These are phyloP conservation scores for Andrena minutula DNA, from an alignment of 2,888 invertebrate species.

Conservation along the genomic window DNA sequence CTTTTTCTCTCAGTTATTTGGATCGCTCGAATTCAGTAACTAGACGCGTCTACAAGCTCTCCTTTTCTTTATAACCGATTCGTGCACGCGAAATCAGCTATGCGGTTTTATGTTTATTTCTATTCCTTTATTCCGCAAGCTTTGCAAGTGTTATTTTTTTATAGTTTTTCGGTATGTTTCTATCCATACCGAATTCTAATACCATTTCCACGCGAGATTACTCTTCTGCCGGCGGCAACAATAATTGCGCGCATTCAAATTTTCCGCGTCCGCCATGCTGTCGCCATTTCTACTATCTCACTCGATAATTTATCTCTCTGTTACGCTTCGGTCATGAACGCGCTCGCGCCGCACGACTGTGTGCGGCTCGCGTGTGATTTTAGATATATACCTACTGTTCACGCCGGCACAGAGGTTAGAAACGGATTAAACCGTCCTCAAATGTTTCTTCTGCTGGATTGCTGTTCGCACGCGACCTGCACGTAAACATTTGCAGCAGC, in stretches of 20 bases:
- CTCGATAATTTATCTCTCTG: neutral
- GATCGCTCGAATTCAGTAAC: constrained; percentile 16
- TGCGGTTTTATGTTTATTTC: no score
- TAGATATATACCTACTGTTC: constrained; percentile 7
- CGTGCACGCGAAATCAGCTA: no score
- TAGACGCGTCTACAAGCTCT: no score
- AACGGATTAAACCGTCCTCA: constrained; percentile 9
- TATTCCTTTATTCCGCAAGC: no score
- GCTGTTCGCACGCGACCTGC: constrained; percentile 3
- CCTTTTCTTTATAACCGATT: no score
- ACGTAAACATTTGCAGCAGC: constrained; percentile 24
- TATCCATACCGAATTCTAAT: no score
- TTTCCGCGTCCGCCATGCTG: constrained; percentile 39
- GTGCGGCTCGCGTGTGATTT: neutral
- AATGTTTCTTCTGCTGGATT: constrained; percentile 9
- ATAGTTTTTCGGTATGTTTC: no score
- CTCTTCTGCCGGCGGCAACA: neutral
- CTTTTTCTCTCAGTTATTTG: constrained; percentile 55
- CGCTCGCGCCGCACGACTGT: neutral
- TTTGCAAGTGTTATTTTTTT: no score
- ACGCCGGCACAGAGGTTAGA: constrained; percentile 44
- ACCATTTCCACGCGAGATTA: neutral
- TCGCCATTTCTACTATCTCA: neutral
- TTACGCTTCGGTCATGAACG: neutral
- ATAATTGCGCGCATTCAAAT: constrained; percentile 25